These are phyloP conservation scores for Clitarchus hookeri DNA, from an alignment of 2,888 invertebrate species.

Conservation along the genomic window DNA sequence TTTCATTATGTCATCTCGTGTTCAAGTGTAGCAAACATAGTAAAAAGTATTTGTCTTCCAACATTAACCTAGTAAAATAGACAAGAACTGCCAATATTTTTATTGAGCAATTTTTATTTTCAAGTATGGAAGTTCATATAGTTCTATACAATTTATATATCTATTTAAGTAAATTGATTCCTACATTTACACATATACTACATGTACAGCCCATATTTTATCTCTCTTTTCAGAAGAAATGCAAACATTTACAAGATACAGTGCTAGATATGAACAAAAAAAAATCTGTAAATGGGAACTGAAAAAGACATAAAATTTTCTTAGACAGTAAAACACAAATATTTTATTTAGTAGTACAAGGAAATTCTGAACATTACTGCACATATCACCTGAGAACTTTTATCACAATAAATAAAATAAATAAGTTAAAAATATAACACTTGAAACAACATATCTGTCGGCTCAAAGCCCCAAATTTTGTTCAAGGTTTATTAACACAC, in stretches of 20 bases:
- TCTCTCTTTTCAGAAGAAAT: constrained; percentile 7
- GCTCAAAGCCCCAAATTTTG: background rate
- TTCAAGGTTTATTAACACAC: background rate
- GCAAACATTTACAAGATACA: background rate
- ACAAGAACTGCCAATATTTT: background rate
- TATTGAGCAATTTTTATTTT: constrained; percentile 10
- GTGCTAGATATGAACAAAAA: background rate
- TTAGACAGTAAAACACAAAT: background rate
- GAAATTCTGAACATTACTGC: background rate
- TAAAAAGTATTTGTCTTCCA: too few relatives aligned
- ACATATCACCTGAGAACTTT: background rate
- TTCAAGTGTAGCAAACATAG: too few relatives aligned
- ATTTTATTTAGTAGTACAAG: background rate
- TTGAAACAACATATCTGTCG: background rate
- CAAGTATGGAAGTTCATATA: constrained; percentile 6
- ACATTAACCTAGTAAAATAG: background rate
- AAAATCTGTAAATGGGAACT: background rate
- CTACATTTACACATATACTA: constrained; percentile 14
- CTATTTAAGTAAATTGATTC: constrained; percentile 9
- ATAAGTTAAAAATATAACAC: background rate
- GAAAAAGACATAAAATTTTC: background rate
- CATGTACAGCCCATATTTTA: constrained; percentile 14
- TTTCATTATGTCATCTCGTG: too few relatives aligned
- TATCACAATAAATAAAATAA: background rate
- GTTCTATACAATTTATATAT: background rate